Evolutionary conservation across 2,888 invertebrate species (phyloP).

Genomic region (Epinotia brunnichana): DNA sequence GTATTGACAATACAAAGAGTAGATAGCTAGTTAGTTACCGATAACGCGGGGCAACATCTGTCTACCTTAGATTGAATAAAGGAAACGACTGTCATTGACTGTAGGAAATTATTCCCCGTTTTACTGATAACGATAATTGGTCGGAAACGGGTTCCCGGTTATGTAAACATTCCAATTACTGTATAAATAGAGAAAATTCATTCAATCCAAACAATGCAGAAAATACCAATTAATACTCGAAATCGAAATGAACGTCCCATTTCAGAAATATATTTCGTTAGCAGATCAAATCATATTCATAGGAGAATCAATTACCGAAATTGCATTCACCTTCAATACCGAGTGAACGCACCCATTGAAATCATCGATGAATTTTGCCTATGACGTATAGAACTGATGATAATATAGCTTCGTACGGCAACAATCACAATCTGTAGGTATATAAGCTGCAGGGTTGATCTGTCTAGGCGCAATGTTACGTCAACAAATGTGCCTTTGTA

Average conservation of each 20-base stretch:
- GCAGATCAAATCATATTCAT: conserved; percentile 31
- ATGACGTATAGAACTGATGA: background rate
- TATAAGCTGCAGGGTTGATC: too few species aligned
- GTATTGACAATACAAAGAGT: background rate
- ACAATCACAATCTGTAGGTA: too few species aligned
- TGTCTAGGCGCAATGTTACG: too few species aligned
- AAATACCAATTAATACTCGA: conserved; percentile 16
- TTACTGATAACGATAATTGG: background rate
- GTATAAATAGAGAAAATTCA: background rate
- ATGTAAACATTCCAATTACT: conserved; percentile 2
- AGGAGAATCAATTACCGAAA: conserved; percentile 34
- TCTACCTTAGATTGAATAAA: background rate
- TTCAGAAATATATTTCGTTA: conserved; percentile 18
- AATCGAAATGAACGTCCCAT: conserved; percentile 1
- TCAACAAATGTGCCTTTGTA: too few species aligned
- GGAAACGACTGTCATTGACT: background rate
- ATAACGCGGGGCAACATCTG: background rate
- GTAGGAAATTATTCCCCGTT: conserved; percentile 4
- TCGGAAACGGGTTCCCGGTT: background rate
- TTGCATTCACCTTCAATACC: conserved; percentile 6
- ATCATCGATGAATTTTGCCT: conserved; percentile 7
- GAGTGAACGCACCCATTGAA: background rate
- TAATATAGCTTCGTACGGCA: too few species aligned
- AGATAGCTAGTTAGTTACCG: background rate
- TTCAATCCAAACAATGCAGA: background rate